Conservation (phyloP, 2,113 vertebrate genomes). For the Phalacrocorax aristotelis region DNA sequence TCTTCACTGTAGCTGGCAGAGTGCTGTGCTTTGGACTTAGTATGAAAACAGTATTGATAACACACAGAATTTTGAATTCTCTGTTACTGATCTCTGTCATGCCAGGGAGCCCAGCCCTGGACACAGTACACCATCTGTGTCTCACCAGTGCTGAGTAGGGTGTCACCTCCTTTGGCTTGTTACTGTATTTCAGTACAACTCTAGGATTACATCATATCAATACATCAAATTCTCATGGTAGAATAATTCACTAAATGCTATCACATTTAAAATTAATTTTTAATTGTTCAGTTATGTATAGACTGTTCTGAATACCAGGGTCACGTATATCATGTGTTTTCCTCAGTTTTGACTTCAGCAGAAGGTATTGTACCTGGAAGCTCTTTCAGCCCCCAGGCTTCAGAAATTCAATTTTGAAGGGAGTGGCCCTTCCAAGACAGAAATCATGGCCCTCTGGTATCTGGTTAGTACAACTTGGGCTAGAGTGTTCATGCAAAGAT, state of each 20-base stretch:
- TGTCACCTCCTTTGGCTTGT: neutral
- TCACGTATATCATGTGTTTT: neutral
- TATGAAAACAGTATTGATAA: too few species aligned
- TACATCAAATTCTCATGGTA: neutral
- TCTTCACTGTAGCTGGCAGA: too few species aligned
- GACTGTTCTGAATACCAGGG: neutral
- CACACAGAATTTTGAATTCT: neutral
- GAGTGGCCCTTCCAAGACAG: neutral
- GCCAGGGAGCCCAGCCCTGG: neutral
- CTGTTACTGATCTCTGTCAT: neutral
- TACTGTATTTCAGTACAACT: neutral
- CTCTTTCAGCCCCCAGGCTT: neutral
- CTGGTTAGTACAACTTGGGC: neutral
- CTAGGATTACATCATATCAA: neutral
- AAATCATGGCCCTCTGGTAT: neutral
- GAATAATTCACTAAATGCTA: neutral
- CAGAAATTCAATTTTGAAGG: neutral
- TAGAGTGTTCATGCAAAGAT: neutral
- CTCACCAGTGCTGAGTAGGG: fast-evolving
- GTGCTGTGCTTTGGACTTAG: too few species aligned
- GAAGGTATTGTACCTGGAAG: neutral
- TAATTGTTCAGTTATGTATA: neutral
- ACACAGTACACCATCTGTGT: neutral
- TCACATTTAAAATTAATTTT: neutral
- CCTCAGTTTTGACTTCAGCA: neutral